phyloP scores from a whole-genome alignment of 2,888 invertebrate species.

The Eupithecia tripunctaria region DNA sequence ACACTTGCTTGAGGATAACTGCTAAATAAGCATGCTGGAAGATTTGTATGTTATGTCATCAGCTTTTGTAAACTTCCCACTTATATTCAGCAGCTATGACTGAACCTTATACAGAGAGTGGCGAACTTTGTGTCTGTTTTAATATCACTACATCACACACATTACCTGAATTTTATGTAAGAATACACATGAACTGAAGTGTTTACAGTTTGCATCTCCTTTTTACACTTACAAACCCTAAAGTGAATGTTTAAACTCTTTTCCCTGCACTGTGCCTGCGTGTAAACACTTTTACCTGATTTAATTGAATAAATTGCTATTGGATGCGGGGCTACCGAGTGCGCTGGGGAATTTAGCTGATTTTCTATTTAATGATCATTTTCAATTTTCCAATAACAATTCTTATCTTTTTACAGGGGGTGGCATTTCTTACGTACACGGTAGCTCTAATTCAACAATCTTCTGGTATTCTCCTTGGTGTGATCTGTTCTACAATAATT shows the following conservation, averaged over 20 bases:
- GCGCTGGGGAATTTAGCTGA: slow-evolving; percentile 1
- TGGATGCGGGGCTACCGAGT: slow-evolving; percentile 9
- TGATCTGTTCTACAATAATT: neutral
- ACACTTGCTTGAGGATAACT: neutral
- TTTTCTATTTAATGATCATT: neutral
- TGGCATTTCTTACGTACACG: slow-evolving; percentile 15
- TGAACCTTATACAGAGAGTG: neutral
- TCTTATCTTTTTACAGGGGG: slow-evolving; percentile 16
- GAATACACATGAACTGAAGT: too few species aligned
- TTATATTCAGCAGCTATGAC: neutral
- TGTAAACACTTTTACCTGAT: neutral
- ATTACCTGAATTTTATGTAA: too few species aligned
- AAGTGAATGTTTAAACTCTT: neutral
- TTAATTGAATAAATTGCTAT: neutral
- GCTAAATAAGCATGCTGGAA: neutral
- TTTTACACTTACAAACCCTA: neutral
- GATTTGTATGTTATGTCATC: neutral
- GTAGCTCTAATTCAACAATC: slow-evolving; percentile 49
- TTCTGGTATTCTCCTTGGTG: slow-evolving; percentile 12
- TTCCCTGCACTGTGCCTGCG: slow-evolving; percentile 1
- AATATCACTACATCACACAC: neutral
- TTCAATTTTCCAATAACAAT: slow-evolving; percentile 3
- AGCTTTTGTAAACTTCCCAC: neutral
- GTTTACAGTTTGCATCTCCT: neutral
- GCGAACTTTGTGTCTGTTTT: neutral